Conservation (phyloP, 1,140 invertebrate species). For the Listronotus oregonensis region DNA sequence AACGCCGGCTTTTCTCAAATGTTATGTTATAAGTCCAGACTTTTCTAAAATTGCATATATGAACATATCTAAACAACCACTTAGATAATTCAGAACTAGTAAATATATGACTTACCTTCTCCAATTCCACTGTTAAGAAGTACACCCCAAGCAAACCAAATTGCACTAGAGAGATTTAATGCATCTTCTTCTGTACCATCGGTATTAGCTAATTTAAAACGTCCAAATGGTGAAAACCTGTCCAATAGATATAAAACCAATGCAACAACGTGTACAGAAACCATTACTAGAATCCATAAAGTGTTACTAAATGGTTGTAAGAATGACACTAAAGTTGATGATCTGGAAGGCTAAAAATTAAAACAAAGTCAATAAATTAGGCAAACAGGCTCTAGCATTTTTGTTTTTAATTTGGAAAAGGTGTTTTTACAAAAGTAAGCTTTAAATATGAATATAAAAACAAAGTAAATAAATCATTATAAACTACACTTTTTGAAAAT, state of each 20-base stretch:
- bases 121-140: conserved; percentile 98
- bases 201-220: conserved; percentile 86
- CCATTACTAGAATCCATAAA: conserved; percentile 97
- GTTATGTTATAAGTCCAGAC: no score
- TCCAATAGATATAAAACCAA: conserved; percentile 95
- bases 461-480: no score
- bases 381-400: no score
- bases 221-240: conserved; percentile 95
- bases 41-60: no score
- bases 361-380: no score
- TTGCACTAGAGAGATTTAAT: conserved; percentile 95
- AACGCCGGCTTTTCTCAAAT: no score
- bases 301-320: conserved; percentile 99
- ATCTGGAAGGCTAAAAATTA: conserved; percentile 84
- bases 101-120: conserved; percentile 90
- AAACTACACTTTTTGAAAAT: no score
- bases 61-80: no score
- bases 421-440: no score
- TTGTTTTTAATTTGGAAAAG: no score
- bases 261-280: conserved; percentile 97
- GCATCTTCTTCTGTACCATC: conserved; percentile 96
- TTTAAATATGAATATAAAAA: no score
- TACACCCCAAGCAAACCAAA: conserved; percentile 99
- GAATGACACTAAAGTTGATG: conserved; percentile 96
- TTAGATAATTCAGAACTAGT: no score